Conservation (phyloP, 1,140 invertebrate genomes). For the Pseudomyrmex pallidus region DNA sequence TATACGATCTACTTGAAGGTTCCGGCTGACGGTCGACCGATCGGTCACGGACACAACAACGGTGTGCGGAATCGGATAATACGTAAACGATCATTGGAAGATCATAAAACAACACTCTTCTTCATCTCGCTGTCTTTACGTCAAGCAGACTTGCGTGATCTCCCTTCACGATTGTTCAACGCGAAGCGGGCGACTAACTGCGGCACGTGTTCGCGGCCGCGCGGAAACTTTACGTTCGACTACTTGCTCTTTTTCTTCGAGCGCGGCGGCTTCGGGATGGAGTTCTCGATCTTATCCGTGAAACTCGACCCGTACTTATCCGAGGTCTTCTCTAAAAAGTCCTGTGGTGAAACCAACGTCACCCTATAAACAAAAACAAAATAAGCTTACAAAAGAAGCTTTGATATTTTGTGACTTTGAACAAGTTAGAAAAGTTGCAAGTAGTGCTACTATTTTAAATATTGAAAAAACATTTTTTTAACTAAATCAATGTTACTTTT, state of each 20-base stretch:
- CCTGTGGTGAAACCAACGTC: constrained; percentile 81
- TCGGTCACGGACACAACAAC: constrained; percentile 26
- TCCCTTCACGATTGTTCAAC: constrained; percentile 9
- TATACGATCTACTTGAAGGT: constrained; percentile 32
- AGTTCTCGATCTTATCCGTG: constrained; percentile 78
- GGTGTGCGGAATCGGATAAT: constrained; percentile 31
- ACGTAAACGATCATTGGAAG: constrained; percentile 32
- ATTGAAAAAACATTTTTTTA: neutral
- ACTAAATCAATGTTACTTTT: neutral
- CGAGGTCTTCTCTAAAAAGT: constrained; percentile 75
- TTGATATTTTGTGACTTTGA: no score
- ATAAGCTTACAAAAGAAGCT: neutral
- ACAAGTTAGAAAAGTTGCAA: neutral
- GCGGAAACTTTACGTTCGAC: constrained; percentile 13
- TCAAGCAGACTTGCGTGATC: constrained; percentile 33
- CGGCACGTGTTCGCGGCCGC: neutral
- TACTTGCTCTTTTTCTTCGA: constrained; percentile 83
- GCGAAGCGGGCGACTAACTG: constrained; percentile 28
- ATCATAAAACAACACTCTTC: constrained; percentile 35
- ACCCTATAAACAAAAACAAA: constrained; percentile 72
- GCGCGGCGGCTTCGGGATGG: constrained; percentile 79
- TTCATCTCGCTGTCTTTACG: constrained; percentile 20
- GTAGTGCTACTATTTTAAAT: no score
- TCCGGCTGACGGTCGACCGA: neutral
- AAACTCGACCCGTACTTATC: constrained; percentile 78